These are phyloP conservation scores for Caenorhabditis macrosperma DNA, from an alignment of 2,888 invertebrate species.

Conservation along the genomic window DNA sequence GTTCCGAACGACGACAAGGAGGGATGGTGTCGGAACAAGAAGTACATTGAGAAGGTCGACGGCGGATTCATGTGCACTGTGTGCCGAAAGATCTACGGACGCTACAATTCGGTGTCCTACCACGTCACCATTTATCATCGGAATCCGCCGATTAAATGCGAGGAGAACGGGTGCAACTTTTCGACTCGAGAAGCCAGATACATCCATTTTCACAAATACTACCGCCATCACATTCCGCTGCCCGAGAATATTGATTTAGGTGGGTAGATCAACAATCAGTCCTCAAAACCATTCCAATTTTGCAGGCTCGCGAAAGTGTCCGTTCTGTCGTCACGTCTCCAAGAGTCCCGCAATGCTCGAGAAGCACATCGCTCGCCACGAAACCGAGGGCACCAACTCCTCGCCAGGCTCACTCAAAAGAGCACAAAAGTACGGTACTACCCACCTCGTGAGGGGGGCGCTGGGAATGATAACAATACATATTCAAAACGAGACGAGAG, in stretches of 20 bases:
- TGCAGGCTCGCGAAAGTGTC: constrained; percentile 78
- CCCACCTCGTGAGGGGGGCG: too few species aligned
- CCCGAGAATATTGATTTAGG: constrained; percentile 79
- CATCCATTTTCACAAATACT: constrained; percentile 80
- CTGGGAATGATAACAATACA: too few species aligned
- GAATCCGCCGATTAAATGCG: constrained; percentile 80
- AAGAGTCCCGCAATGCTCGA: constrained; percentile 80
- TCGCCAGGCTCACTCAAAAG: constrained; percentile 27
- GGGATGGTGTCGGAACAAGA: constrained; percentile 80
- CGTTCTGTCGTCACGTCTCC: constrained; percentile 78
- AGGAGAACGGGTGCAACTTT: constrained; percentile 79
- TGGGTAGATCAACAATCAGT: constrained; percentile 38
- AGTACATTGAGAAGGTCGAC: constrained; percentile 78
- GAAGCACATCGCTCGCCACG: constrained; percentile 77
- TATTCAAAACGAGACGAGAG: too few species aligned
- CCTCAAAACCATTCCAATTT: not conserved
- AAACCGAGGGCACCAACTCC: constrained; percentile 32
- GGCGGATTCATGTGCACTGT: constrained; percentile 78
- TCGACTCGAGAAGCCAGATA: constrained; percentile 78
- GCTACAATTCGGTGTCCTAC: constrained; percentile 80
- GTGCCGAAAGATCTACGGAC: constrained; percentile 79
- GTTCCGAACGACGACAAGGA: constrained; percentile 79
- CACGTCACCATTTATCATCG: constrained; percentile 80
- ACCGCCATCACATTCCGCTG: constrained; percentile 78
- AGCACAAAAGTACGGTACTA: constrained; percentile 34